phyloP scores from a whole-genome alignment of 2,113 vertebrate species.

The Actenoides lindsayi region DNA sequence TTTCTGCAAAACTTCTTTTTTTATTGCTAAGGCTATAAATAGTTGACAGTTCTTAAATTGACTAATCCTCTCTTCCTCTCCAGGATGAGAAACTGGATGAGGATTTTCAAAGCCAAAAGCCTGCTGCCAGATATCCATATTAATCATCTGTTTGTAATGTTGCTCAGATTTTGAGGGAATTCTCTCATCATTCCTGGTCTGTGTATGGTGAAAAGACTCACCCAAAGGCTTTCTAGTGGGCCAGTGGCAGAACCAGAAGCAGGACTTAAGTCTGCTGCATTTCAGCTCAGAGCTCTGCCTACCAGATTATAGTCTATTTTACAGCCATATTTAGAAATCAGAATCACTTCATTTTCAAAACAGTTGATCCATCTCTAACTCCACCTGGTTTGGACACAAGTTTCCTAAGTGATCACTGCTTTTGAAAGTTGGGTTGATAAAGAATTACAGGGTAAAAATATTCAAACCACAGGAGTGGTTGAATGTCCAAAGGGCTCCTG shows the following conservation, averaged over 20 bases:
- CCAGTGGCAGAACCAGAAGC: not conserved
- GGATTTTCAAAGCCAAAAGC: slow-evolving; percentile 5
- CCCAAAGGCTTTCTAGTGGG: not conserved
- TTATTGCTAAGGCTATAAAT: slow-evolving; percentile 31
- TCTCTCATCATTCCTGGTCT: not conserved
- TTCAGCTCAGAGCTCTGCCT: not conserved
- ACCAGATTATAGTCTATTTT: not conserved
- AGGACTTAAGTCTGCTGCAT: not conserved
- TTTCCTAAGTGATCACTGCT: not conserved
- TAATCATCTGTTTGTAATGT: not conserved
- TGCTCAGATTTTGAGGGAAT: not conserved
- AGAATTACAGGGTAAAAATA: not conserved
- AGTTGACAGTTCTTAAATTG: slow-evolving; percentile 18
- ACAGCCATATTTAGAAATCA: not conserved
- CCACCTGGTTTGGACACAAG: not conserved
- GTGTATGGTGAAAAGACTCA: not conserved
- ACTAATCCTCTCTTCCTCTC: slow-evolving; percentile 8
- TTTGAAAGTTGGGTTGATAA: not conserved
- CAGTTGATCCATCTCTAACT: not conserved
- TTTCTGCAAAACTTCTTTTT: not conserved
- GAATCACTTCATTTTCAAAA: not conserved
- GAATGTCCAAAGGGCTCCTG: not conserved
- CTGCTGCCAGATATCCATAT: not conserved
- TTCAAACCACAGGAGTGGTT: not conserved
- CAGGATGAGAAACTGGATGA: slow-evolving; percentile 4